Percentiles rank a stretch among this genome's conserved stretches.
Conservation (phyloP, 2,888 invertebrate genomes). For the Drosophila lacicola region DNA sequence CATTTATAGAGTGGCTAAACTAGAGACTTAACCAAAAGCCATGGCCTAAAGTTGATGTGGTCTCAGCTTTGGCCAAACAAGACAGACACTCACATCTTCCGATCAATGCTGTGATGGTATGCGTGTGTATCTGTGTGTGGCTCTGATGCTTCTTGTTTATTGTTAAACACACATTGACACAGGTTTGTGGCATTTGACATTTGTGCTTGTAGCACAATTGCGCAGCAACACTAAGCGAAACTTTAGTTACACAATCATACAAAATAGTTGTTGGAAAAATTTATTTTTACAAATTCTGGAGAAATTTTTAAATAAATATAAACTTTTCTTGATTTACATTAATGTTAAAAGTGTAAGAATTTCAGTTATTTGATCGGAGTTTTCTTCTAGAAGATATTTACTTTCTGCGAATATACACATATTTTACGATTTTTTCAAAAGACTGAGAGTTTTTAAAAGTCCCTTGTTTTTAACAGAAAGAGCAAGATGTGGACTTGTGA, state of each 20-base stretch:
- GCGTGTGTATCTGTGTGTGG: slow-evolving; percentile 21
- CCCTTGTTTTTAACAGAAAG: too few relatives aligned
- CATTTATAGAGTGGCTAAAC: slow-evolving; percentile 43
- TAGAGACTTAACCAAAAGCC: slow-evolving; percentile 29
- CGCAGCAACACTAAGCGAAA: slow-evolving; percentile 4
- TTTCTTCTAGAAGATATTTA: too few relatives aligned
- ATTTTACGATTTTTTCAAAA: too few relatives aligned
- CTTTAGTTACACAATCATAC: not conserved
- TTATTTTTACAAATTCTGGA: too few relatives aligned
- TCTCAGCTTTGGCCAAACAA: slow-evolving; percentile 27
- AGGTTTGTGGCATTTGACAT: slow-evolving; percentile 51
- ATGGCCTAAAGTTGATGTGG: slow-evolving; percentile 45
- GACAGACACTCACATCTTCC: not conserved
- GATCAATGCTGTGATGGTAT: slow-evolving; percentile 13
- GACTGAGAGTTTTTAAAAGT: too few relatives aligned
- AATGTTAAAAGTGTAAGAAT: too few relatives aligned
- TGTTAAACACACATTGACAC: slow-evolving; percentile 45
- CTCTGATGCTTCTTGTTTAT: slow-evolving; percentile 33
- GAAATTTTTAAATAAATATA: too few relatives aligned
- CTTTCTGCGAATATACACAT: too few relatives aligned
- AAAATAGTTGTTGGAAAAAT: too few relatives aligned
- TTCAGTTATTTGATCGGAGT: too few relatives aligned
- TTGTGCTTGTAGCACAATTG: slow-evolving; percentile 29
- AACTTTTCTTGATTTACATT: too few relatives aligned
- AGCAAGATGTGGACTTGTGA: too few relatives aligned